These are phyloP conservation scores for Lamprotornis superbus DNA, from an alignment of 2,113 vertebrate species.

Conservation along the genomic window DNA sequence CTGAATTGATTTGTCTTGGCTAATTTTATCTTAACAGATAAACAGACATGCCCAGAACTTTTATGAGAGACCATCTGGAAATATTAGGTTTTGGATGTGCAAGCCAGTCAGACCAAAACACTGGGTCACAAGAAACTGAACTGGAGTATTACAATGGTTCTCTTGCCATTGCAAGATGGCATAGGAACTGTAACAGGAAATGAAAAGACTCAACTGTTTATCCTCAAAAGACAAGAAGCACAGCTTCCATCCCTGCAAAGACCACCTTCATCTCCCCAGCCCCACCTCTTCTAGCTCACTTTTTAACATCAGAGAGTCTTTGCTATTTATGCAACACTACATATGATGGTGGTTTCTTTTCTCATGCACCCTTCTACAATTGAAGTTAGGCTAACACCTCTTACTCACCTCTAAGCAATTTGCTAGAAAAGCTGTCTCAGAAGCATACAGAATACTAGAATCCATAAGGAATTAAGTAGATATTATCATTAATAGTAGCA, in stretches of 20 bases:
- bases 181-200: not conserved
- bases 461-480: not conserved
- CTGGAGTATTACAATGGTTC: not conserved
- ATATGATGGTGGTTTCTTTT: not conserved
- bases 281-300: not conserved
- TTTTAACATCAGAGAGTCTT: not conserved
- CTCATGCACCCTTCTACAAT: not conserved
- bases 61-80: not conserved
- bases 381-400: not conserved
- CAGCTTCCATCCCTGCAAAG: not conserved
- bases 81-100: not conserved
- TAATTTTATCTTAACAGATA: not conserved
- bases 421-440: not conserved
- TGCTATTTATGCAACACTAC: not conserved
- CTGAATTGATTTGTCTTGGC: not conserved
- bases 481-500: not conserved
- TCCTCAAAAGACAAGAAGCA: not conserved
- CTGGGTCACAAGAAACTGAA: not conserved
- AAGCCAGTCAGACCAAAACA: slow-evolving; percentile 17
- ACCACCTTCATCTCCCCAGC: not conserved
- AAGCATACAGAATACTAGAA: not conserved
- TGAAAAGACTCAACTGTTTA: not conserved
- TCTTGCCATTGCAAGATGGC: not conserved
- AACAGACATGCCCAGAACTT: not conserved
- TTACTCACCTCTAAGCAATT: not conserved